phyloP scores from a whole-genome alignment of 35 echinoderm and acorn worm genomes.

The Eucidaris tribuloides region DNA sequence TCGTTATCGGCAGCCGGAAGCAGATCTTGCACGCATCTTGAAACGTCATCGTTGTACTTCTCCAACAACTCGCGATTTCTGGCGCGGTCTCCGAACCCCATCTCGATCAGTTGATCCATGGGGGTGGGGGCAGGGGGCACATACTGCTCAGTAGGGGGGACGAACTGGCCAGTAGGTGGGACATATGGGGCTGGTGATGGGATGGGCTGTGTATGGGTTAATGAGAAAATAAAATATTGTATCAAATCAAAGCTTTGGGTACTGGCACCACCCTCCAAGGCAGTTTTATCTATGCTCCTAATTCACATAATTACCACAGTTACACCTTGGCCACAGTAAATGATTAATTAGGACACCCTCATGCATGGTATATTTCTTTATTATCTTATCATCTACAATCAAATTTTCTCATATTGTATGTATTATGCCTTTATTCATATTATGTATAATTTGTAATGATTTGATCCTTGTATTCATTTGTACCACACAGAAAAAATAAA shows the following conservation, averaged over 20 bases:
- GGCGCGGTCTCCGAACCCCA: slow-evolving; percentile 92
- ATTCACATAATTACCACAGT: too few species aligned
- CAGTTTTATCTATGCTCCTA: too few species aligned
- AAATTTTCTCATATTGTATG: too few species aligned
- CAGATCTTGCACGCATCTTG: slow-evolving; percentile 79
- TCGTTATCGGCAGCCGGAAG: slow-evolving; percentile 59
- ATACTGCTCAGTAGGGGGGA: neutral
- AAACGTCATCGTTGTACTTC: slow-evolving; percentile 80
- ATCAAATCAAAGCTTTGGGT: neutral
- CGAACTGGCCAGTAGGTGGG: neutral
- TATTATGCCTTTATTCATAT: too few species aligned
- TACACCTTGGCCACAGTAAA: too few species aligned
- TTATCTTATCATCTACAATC: too few species aligned
- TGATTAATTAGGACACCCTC: too few species aligned
- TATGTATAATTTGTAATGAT: too few species aligned
- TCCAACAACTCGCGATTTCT: slow-evolving; percentile 63
- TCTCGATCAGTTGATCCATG: slow-evolving; percentile 89
- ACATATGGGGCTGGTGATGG: neutral
- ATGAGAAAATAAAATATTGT: neutral
- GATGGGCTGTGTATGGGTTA: neutral
- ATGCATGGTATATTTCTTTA: too few species aligned
- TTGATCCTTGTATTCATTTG: too few species aligned
- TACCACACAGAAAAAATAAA: too few species aligned
- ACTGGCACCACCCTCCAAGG: too few species aligned
- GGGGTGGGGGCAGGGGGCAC: neutral